Evolutionary conservation across 2,888 invertebrate genomes (phyloP).

Genomic region (Pterobdella sp.): DNA sequence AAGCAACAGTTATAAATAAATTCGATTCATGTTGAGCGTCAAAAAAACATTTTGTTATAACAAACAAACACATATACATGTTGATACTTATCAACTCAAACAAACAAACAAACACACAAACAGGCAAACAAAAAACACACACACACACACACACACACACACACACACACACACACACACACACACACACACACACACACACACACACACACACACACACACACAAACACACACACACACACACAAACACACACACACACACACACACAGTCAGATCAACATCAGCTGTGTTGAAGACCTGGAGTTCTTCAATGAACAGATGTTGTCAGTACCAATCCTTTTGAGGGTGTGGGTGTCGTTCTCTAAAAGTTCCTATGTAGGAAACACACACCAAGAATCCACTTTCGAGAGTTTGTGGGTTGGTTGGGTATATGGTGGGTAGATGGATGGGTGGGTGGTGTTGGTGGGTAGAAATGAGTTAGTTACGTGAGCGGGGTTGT

Average conservation of each 20-base stretch:
- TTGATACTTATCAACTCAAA: neutral
- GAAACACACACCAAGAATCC: conserved; percentile 26
- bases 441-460: neutral
- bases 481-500: neutral
- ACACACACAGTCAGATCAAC: conserved; percentile 37
- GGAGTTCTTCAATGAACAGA: conserved; percentile 36
- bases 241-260: neutral
- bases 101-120: too few species aligned
- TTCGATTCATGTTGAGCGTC: too few species aligned
- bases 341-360: conserved; percentile 35
- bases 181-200: neutral
- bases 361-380: conserved; percentile 27
- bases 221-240: too few species aligned
- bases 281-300: conserved; percentile 38
- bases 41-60: too few species aligned
- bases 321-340: conserved; percentile 38
- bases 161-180: neutral
- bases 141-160: too few species aligned
- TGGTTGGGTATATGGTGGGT: neutral
- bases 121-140: too few species aligned
- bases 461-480: neutral
- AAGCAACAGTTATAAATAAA: too few species aligned
- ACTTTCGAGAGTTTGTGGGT: conserved; percentile 22
- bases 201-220: neutral
- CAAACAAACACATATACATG: too few species aligned